Evolutionary conservation across 2,888 invertebrate species (phyloP).

Genomic region (Euzetes globulus): DNA sequence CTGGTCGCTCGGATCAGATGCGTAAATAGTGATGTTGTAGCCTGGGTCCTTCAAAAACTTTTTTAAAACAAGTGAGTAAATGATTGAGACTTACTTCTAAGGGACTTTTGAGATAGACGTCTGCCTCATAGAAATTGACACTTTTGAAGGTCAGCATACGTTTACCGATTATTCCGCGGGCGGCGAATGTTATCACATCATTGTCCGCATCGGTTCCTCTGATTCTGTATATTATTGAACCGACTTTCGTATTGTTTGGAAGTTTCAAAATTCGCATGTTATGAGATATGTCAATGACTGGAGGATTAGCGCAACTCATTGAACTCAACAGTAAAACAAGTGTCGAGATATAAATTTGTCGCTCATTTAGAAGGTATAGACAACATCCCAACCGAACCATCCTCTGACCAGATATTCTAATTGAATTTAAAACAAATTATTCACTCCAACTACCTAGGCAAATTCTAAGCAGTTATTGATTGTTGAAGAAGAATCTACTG

Average conservation of each 20-base stretch:
- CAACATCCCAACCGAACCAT: neutral
- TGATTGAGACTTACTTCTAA: slow-evolving; percentile 22
- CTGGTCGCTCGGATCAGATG: slow-evolving; percentile 40
- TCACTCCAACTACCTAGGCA: no score
- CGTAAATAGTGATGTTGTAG: slow-evolving; percentile 42
- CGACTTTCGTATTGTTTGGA: slow-evolving; percentile 45
- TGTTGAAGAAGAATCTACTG: no score
- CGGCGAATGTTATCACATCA: slow-evolving; percentile 36
- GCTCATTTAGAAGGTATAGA: neutral
- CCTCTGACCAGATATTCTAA: no score
- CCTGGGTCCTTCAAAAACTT: slow-evolving; percentile 38
- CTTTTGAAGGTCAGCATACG: slow-evolving; percentile 39
- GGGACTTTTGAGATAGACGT: slow-evolving; percentile 39
- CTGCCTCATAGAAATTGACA: slow-evolving; percentile 39
- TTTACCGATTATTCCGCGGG: slow-evolving; percentile 38
- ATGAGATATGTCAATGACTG: slow-evolving; percentile 42
- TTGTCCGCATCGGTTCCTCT: slow-evolving; percentile 42
- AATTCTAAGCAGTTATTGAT: no score
- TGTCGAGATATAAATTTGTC: neutral
- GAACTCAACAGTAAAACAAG: neutral
- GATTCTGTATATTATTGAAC: slow-evolving; percentile 75
- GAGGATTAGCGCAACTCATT: slow-evolving; percentile 34
- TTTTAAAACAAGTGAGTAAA: slow-evolving; percentile 16
- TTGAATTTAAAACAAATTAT: no score
- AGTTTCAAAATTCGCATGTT: slow-evolving; percentile 42